phyloP scores from a whole-genome alignment of 1,140 invertebrate genomes.

The Heterodera carotae region DNA sequence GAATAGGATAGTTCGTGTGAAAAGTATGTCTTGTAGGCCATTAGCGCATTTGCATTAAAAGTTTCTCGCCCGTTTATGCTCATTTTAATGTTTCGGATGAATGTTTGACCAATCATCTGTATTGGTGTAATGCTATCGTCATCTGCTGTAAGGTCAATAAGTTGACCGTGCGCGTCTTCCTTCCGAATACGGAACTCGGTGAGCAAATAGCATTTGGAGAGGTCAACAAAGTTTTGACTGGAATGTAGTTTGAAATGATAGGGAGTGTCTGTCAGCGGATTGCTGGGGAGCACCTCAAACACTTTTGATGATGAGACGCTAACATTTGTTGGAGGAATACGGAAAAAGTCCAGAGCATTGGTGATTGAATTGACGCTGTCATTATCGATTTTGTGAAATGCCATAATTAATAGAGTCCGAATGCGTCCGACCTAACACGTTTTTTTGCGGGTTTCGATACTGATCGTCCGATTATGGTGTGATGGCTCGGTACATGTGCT shows the following conservation, averaged over 20 bases:
- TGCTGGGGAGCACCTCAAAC: constrained; percentile 10
- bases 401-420: not conserved
- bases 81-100: constrained; percentile 3
- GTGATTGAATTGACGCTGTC: constrained; percentile 4
- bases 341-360: constrained; percentile 10
- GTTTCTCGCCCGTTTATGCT: constrained; percentile 1
- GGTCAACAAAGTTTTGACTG: constrained; percentile 11
- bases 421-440: too few species aligned
- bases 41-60: constrained; percentile 9
- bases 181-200: constrained; percentile 15
- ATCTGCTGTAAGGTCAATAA: not conserved
- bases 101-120: not conserved
- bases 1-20: constrained; percentile 8
- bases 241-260: constrained; percentile 20
- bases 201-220: not conserved
- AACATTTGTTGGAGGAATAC: constrained; percentile 12
- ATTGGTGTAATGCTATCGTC: constrained; percentile 10
- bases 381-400: not conserved
- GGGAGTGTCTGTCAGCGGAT: constrained; percentile 7
- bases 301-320: constrained; percentile 7
- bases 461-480: too few species aligned
- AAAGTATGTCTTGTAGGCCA: constrained; percentile 16
- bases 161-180: not conserved
- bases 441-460: too few species aligned
- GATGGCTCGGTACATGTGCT: too few species aligned